A percentile compares a stretch with the other conserved stretches of the same genome.
Evolutionary conservation across 2,797 vertebrate genomes (phyloP).

Genomic region (Falco cherrug): DNA sequence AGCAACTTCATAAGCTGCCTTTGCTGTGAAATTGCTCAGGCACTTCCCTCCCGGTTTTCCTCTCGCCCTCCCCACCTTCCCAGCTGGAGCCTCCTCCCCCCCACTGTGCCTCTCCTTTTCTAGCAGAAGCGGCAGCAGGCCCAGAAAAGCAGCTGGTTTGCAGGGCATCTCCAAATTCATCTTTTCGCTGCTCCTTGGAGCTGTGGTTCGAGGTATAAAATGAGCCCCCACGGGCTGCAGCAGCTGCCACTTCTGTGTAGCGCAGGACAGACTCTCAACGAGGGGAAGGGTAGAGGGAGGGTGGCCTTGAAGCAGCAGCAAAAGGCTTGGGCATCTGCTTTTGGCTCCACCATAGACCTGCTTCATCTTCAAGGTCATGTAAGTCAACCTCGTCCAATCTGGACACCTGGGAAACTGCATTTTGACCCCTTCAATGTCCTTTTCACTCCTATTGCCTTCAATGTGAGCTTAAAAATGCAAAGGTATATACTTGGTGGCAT

Average conservation of each 20-base stretch:
- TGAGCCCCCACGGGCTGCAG: neutral
- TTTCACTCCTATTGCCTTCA: neutral
- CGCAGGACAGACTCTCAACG: neutral
- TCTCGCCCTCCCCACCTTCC: slow-evolving; percentile 16
- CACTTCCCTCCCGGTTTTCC: slow-evolving; percentile 29
- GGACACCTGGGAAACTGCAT: neutral
- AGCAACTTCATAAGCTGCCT: slow-evolving; percentile 38
- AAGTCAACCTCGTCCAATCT: neutral
- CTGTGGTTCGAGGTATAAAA: neutral
- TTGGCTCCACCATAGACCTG: neutral
- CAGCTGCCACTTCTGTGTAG: neutral
- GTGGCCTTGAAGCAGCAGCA: neutral
- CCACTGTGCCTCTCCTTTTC: neutral
- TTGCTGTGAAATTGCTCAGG: slow-evolving; percentile 63
- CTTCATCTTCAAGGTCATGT: neutral
- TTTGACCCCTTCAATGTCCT: neutral
- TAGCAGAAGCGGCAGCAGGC: slow-evolving; percentile 33
- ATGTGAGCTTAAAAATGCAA: neutral
- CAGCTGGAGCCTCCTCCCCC: neutral
- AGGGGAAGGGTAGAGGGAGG: neutral
- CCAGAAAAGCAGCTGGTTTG: slow-evolving; percentile 19
- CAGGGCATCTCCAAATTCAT: neutral
- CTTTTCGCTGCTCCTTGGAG: neutral
- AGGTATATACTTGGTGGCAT: neutral
- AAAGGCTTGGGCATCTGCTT: neutral